Evolutionary conservation across 2,888 invertebrate species (phyloP), one percentile per base, ranked within the genome.

Genomic region (Maniola hyperantus): DNA sequence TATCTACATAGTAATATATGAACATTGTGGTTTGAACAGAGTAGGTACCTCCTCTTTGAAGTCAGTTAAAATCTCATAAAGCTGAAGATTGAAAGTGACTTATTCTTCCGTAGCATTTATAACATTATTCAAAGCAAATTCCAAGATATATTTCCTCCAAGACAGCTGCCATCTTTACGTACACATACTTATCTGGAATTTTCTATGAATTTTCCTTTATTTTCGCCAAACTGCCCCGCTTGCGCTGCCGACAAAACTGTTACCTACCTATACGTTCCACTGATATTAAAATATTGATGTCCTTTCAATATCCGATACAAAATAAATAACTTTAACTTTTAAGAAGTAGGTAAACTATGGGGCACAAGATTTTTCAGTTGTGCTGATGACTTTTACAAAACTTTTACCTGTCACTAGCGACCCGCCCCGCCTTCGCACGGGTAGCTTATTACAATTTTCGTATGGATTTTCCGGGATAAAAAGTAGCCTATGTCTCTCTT

Each of bases 181-280:
- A 34, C 63, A 34, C 63, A 46, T 18, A 63, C 63, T 69, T 69
- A 65, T 70, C 67, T 67, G 13, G 54, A 63, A 57, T 63, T 63
- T 66, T 66, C 62, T 59, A 70, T 65, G 67, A 67, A 67, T 65
- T 65, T 65, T 61, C 58, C 26, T 64, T 60, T 67, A 67, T 67
- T 70, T 70, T 65, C 62, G 20, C 51, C 50, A 61, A 61, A 61
- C 50, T 39, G 42, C 53, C 39, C 53, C 62, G 53, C 20, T 39
- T 6, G 36, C 51, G 50, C 11, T 42, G 15, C 62, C 62, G 20
- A 53, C 62, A 53, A 62, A 62, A 53, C 62, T 33, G 50, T 20
- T 61, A 36, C 42, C 62, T 62, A 42, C 39, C 26, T 39, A 39
- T 34, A 18, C 48, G 48, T 59, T 59, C 20, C 20, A 13, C 57